These are phyloP conservation scores for Pseudoatta argentina DNA, from an alignment of 1,140 invertebrate genomes.

Conservation along the genomic window DNA sequence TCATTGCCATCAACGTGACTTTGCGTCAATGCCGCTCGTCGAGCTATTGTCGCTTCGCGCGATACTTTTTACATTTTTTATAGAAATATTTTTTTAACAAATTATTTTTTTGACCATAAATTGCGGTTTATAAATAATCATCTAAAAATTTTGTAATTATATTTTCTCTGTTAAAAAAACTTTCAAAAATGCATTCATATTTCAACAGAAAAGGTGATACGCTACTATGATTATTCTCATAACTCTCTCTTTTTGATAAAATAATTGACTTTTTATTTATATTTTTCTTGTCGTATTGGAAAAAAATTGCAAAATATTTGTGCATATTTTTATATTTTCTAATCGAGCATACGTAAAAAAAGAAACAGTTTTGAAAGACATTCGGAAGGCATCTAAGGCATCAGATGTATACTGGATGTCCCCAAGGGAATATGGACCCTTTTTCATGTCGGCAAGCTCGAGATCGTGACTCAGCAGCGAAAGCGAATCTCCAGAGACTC, in stretches of 20 bases:
- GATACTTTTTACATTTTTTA: slow-evolving; percentile 34
- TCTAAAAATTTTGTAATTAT: neutral
- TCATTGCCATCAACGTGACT: slow-evolving; percentile 49
- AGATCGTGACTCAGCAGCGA: slow-evolving; percentile 82
- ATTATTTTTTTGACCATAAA: neutral
- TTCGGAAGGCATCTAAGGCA: slow-evolving; percentile 60
- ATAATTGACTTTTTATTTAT: neutral
- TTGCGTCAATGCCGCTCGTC: slow-evolving; percentile 33
- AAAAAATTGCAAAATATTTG: neutral
- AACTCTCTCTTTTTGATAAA: neutral
- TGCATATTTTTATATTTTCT: slow-evolving; percentile 25
- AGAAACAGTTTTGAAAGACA: slow-evolving; percentile 42
- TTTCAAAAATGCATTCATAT: neutral
- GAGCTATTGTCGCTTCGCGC: neutral
- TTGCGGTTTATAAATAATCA: neutral
- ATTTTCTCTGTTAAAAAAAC: neutral
- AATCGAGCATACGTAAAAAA: slow-evolving; percentile 11
- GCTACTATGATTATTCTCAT: neutral
- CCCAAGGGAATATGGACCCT: slow-evolving; percentile 72
- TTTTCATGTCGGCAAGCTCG: slow-evolving; percentile 77
- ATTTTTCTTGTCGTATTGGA: neutral
- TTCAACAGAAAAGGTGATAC: neutral
- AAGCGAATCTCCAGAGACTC: slow-evolving; percentile 80
- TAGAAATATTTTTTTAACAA: neutral
- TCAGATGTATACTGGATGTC: slow-evolving; percentile 63